These are phyloP conservation scores for Megaceryle alcyon DNA, from an alignment of 2,797 vertebrate species.

Conservation along the genomic window DNA sequence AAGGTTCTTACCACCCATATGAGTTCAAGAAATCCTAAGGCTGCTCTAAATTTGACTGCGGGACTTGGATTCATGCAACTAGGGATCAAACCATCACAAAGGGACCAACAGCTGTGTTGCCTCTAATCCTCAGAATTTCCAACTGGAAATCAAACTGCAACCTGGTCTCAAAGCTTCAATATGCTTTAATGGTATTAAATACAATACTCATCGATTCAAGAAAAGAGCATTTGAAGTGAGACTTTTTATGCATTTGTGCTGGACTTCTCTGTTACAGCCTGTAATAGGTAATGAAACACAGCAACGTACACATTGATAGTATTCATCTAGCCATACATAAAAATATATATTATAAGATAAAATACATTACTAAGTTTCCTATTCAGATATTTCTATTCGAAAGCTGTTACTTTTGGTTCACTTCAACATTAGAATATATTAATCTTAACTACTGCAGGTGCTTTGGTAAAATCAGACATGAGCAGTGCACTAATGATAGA, in stretches of 20 bases:
- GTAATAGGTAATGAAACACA: not conserved
- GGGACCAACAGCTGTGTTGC: not conserved
- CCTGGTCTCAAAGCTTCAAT: not conserved
- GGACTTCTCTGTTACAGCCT: not conserved
- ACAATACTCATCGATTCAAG: not conserved
- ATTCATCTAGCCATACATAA: not conserved
- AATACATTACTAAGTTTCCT: not conserved
- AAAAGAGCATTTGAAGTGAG: not conserved
- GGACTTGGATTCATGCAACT: not conserved
- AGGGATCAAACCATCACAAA: constrained; percentile 1
- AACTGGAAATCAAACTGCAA: constrained; percentile 17
- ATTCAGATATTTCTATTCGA: not conserved
- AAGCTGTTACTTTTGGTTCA: not conserved
- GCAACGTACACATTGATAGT: not conserved
- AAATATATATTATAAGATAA: not conserved
- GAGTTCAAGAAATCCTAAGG: constrained; percentile 6
- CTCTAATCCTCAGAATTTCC: constrained; percentile 15
- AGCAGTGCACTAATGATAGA: not conserved
- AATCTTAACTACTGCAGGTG: not conserved
- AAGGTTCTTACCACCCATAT: constrained; percentile 10
- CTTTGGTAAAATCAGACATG: not conserved
- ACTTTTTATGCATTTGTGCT: not conserved
- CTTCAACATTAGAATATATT: not conserved
- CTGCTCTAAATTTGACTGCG: not conserved
- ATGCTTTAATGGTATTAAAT: not conserved